These are phyloP conservation scores for Acholoe squamosa DNA, from an alignment of 2,888 invertebrate species.

Conservation along the genomic window DNA sequence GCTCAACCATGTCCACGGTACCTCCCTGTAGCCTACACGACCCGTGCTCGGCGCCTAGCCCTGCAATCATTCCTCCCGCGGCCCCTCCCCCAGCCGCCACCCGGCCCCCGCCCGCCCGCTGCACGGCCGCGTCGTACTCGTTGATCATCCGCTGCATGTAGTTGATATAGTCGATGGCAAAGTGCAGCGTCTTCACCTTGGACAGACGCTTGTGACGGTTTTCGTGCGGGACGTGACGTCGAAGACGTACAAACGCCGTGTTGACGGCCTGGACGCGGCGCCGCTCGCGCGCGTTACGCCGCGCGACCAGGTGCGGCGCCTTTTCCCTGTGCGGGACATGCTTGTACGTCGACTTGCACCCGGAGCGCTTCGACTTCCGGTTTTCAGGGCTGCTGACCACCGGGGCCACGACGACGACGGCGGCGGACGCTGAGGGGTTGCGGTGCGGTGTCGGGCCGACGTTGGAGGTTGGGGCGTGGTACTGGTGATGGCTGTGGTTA, in stretches of 20 bases:
- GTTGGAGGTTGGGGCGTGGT: neutral
- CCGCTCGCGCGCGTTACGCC: constrained; percentile 87
- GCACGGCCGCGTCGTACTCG: constrained; percentile 58
- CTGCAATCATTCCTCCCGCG: neutral
- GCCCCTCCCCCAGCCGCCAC: neutral
- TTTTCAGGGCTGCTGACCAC: neutral
- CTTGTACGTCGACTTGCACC: constrained; percentile 73
- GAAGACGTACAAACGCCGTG: constrained; percentile 86
- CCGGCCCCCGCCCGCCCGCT: neutral
- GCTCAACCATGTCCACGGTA: constrained; percentile 59
- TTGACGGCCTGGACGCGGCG: constrained; percentile 88
- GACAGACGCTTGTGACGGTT: constrained; percentile 85
- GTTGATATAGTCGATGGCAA: constrained; percentile 64
- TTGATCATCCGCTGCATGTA: constrained; percentile 61
- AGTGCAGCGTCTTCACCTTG: constrained; percentile 84
- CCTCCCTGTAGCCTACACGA: neutral
- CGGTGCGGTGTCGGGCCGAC: neutral
- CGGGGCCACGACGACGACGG: neutral
- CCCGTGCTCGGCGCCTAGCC: constrained; percentile 11
- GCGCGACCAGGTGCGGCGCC: constrained; percentile 86
- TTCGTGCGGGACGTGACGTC: constrained; percentile 86
- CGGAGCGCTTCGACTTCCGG: constrained; percentile 51
- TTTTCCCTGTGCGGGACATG: constrained; percentile 84
- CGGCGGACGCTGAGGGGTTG: neutral
- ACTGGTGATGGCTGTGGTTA: constrained; percentile 12